phyloP scores from a whole-genome alignment of 1,140 invertebrate species.

The Lasaia peninsularis region DNA sequence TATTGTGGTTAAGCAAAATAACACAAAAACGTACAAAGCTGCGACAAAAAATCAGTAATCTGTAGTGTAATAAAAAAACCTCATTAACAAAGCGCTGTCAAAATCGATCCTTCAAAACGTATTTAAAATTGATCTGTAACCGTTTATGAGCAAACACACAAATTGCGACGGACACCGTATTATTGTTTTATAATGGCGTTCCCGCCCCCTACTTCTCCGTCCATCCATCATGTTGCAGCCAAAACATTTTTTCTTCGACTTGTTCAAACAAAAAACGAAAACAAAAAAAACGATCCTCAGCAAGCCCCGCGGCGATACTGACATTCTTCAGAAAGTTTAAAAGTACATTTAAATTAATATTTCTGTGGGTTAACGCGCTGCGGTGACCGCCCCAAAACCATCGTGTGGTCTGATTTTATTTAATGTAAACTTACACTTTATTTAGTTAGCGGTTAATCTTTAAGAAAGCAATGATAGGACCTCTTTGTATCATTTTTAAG shows the following conservation, averaged over 20 bases:
- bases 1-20: too few species aligned
- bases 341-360: conserved; percentile 71
- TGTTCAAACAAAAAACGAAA: conserved; percentile 61
- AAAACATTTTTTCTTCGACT: conserved; percentile 45
- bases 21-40: neutral
- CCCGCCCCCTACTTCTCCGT: conserved; percentile 45
- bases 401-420: conserved; percentile 15
- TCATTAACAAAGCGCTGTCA: conserved; percentile 3
- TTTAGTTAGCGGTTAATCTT: too few species aligned
- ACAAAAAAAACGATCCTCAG: conserved; percentile 37
- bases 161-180: conserved; percentile 62
- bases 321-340: conserved; percentile 59
- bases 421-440: neutral
- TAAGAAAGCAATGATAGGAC: too few species aligned
- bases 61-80: too few species aligned
- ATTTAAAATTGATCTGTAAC: conserved; percentile 13
- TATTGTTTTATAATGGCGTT: conserved; percentile 71
- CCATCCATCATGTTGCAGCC: conserved; percentile 56
- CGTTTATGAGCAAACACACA: conserved; percentile 46
- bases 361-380: conserved; percentile 36
- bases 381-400: conserved; percentile 18
- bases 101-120: conserved; percentile 2
- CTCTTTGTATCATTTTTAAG: too few species aligned
- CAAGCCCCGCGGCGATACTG: conserved; percentile 63
- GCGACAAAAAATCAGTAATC: neutral